Evolutionary conservation across 2,113 vertebrate genomes (phyloP).

Genomic region (Centropus bengalensis): DNA sequence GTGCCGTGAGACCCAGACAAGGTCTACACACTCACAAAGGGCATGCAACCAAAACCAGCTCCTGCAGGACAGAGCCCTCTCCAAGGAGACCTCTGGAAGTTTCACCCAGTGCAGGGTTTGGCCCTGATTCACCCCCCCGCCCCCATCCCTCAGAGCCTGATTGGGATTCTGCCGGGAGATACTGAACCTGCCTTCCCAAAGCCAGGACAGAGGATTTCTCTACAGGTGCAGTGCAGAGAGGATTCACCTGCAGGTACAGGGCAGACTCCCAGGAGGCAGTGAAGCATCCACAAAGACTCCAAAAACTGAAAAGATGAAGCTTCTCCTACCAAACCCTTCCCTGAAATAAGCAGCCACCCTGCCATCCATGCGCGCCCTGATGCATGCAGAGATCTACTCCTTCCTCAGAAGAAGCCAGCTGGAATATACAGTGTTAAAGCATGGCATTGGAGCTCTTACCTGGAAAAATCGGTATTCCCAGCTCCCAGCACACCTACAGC

Average conservation of each 20-base stretch:
- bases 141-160: rapidly evolving
- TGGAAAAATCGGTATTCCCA: conserved; percentile 31
- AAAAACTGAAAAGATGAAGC: not conserved
- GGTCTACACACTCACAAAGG: rapidly evolving
- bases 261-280: not conserved
- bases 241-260: not conserved
- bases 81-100: not conserved
- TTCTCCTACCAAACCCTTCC: not conserved
- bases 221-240: not conserved
- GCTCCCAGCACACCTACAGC: conserved; percentile 50
- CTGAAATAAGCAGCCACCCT: not conserved
- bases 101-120: not conserved
- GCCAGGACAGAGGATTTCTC: not conserved
- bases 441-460: conserved; percentile 30
- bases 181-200: rapidly evolving
- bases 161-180: rapidly evolving
- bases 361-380: not conserved
- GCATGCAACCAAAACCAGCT: not conserved
- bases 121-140: not conserved
- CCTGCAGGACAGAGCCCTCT: not conserved
- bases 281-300: not conserved
- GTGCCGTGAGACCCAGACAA: rapidly evolving
- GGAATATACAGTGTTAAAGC: not conserved
- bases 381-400: not conserved
- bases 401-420: not conserved